These are phyloP conservation scores for Chascanopsetta lugubris DNA, from an alignment of 2,113 vertebrate genomes.

Conservation along the genomic window DNA sequence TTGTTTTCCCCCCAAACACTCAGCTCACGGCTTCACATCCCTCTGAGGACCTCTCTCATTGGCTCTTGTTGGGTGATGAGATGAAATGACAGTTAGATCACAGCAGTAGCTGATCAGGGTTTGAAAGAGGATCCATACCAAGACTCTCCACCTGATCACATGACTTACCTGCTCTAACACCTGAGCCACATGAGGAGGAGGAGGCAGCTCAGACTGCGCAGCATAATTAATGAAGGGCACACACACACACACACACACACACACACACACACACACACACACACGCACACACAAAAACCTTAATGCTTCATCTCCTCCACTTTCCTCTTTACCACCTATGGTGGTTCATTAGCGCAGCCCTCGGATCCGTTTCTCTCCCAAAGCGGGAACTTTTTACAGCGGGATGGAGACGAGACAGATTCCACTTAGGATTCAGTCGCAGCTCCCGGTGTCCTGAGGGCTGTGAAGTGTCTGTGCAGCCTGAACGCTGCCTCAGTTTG, in stretches of 20 bases:
- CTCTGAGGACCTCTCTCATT: background rate
- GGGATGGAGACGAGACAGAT: conserved; percentile 35
- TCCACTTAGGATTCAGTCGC: conserved; percentile 24
- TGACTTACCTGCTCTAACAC: conserved; percentile 65
- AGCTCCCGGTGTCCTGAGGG: conserved; percentile 8
- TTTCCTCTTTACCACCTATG: conserved; percentile 16
- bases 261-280: no score
- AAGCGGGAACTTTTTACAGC: conserved; percentile 29
- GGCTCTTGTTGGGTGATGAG: conserved; percentile 15
- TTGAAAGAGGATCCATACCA: conserved; percentile 10
- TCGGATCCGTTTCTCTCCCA: conserved; percentile 10
- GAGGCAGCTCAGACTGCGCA: conserved; percentile 24
- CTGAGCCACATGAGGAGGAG: conserved; percentile 39
- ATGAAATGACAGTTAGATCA: conserved; percentile 39
- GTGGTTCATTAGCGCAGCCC: conserved; percentile 38
- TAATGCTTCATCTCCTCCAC: conserved; percentile 24
- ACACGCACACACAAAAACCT: no score
- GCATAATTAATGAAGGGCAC: no score
- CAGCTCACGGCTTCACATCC: background rate
- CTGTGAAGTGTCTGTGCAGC: background rate
- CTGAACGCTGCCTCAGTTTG: background rate
- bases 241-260: no score
- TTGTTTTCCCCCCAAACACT: conserved; percentile 36
- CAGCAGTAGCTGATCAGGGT: conserved; percentile 1
- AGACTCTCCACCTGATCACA: conserved; percentile 33